phyloP scores from a whole-genome alignment of 2,797 vertebrate species.

The Cirrhinus mrigala region DNA sequence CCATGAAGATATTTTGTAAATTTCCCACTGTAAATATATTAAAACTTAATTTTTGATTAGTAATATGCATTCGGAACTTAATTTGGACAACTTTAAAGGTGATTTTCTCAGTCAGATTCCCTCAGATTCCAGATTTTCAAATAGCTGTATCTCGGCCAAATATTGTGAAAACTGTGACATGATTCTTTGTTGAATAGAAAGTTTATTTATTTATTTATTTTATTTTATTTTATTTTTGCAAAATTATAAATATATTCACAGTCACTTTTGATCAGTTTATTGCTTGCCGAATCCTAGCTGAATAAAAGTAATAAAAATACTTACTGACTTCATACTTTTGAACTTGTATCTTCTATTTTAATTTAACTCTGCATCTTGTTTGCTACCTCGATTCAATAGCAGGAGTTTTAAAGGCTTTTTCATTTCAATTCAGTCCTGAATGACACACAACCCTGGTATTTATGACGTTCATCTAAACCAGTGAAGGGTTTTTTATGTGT shows the following conservation, averaged over 20 bases:
- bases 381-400: not conserved
- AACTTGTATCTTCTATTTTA: not conserved
- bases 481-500: not conserved
- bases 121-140: too few species aligned
- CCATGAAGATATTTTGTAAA: too few species aligned
- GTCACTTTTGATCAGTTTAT: not conserved
- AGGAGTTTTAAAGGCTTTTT: not conserved
- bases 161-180: not conserved
- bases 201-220: too few species aligned
- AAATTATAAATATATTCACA: not conserved
- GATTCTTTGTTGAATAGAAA: not conserved
- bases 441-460: not conserved
- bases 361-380: not conserved
- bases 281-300: not conserved
- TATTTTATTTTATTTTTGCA: too few species aligned
- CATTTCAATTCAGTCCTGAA: conserved; percentile 7
- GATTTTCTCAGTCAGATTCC: too few species aligned
- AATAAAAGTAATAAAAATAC: not conserved
- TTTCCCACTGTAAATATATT: too few species aligned
- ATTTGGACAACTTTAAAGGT: too few species aligned
- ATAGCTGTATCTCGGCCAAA: too few species aligned
- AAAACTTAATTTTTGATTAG: too few species aligned
- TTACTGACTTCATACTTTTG: too few species aligned
- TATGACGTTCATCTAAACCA: not conserved
- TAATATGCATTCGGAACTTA: too few species aligned